Conservation (phyloP, 2,113 vertebrate genomes). For the Peromyscus maniculatus region DNA sequence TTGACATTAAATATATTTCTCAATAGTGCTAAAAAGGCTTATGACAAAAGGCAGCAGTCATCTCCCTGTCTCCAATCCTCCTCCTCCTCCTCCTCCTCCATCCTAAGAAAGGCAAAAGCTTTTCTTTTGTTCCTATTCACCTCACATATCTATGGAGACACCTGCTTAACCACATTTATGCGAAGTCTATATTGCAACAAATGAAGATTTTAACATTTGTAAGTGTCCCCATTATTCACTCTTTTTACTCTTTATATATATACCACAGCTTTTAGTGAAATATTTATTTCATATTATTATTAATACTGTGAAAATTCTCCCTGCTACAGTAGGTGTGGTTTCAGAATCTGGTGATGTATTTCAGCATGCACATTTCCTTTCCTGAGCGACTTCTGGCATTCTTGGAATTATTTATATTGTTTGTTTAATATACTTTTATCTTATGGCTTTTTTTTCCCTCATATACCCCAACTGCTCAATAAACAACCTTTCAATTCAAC, state of each 20-base stretch:
- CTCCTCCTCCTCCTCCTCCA: neutral
- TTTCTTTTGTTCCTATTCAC: neutral
- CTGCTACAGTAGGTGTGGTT: neutral
- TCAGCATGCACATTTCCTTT: neutral
- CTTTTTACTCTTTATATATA: neutral
- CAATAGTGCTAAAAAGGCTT: neutral
- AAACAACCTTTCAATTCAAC: neutral
- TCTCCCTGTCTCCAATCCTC: neutral
- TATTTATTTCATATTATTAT: neutral
- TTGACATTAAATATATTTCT: neutral
- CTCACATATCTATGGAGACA: neutral
- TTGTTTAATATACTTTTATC: neutral
- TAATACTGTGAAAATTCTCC: neutral
- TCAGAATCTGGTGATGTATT: neutral
- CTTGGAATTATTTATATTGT: neutral
- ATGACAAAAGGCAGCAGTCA: neutral
- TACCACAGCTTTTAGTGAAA: neutral
- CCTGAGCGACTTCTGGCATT: neutral
- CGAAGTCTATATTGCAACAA: neutral
- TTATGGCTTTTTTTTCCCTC: neutral
- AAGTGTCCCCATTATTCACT: neutral
- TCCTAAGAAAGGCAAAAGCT: neutral
- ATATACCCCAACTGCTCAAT: neutral
- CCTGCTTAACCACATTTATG: neutral
- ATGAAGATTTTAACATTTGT: neutral